phyloP scores from a whole-genome alignment of 64 coral and sea anemone genomes.

The Stichodactyla mertensii region DNA sequence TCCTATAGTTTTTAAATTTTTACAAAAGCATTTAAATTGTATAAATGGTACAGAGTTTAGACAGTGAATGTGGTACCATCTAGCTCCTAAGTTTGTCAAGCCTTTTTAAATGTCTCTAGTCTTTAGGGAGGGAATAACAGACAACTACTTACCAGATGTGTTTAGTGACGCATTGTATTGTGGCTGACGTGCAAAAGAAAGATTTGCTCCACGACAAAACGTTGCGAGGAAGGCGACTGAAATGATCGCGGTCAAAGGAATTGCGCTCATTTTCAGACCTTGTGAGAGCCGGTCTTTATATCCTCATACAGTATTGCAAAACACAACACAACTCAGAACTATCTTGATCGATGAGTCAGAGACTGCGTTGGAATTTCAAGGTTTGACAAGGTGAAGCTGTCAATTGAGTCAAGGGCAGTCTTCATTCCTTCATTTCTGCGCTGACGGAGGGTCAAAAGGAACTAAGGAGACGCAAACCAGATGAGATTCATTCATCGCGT shows the following conservation, averaged over 20 bases:
- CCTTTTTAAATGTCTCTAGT: neutral
- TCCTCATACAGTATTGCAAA: neutral
- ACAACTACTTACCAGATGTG: neutral
- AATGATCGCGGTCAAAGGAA: neutral
- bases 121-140: neutral
- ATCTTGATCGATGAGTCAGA: neutral
- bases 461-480: neutral
- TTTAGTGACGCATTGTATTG: neutral
- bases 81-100: neutral
- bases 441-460: neutral
- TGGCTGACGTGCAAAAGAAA: neutral
- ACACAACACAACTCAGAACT: neutral
- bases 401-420: neutral
- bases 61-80: no score
- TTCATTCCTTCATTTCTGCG: neutral
- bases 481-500: neutral
- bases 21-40: no score
- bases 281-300: no score
- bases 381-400: neutral
- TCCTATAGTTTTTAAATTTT: no score
- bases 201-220: neutral
- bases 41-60: no score
- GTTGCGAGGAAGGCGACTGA: neutral
- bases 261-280: neutral
- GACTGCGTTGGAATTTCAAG: constrained; percentile 3